phyloP scores from a whole-genome alignment of 2,113 vertebrate species.

The Vulpes ferrilata region DNA sequence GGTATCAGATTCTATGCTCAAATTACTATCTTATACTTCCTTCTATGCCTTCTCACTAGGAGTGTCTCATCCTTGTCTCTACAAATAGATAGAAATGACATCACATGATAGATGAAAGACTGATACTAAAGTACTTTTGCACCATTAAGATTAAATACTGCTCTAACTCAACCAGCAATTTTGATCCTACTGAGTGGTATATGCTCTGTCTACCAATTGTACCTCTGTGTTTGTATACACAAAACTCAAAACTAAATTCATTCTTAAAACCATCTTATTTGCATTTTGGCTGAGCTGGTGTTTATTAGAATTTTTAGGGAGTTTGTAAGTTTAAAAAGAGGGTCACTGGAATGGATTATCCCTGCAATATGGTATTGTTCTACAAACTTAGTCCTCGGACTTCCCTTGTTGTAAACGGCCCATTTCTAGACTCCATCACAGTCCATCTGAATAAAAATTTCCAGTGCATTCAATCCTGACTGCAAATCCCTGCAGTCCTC shows the following conservation, averaged over 20 bases:
- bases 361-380: neutral
- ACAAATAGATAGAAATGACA: neutral
- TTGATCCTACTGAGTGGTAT: neutral
- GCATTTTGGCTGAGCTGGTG: neutral
- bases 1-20: neutral
- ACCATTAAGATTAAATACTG: neutral
- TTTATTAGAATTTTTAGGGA: neutral
- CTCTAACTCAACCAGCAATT: neutral
- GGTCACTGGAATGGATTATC: neutral
- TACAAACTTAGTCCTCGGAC: neutral
- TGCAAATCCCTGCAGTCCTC: neutral
- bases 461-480: neutral
- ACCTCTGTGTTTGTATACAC: neutral
- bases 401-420: neutral
- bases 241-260: neutral
- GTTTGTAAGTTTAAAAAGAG: neutral
- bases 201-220: neutral
- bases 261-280: neutral
- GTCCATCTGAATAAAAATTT: neutral
- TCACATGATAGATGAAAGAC: neutral
- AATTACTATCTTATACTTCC: neutral
- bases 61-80: neutral
- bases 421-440: neutral
- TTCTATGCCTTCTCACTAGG: neutral
- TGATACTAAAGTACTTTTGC: neutral